phyloP scores from a whole-genome alignment of 2,797 vertebrate species.

The Chanos chanos region DNA sequence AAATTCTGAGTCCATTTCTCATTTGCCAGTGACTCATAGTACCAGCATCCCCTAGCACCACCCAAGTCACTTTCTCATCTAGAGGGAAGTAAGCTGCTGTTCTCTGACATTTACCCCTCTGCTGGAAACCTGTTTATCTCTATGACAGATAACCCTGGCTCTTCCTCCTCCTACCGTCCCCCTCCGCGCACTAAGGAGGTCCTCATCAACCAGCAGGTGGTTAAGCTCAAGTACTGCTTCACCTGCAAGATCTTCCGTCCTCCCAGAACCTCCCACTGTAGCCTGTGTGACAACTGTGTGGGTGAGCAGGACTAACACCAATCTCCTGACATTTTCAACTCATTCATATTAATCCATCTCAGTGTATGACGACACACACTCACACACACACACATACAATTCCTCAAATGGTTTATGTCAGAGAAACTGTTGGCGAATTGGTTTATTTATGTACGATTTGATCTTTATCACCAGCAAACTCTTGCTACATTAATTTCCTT shows the following conservation, averaged over 20 bases:
- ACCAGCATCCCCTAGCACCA: no score
- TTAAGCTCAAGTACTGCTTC: slow-evolving; percentile 96
- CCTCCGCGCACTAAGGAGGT: slow-evolving; percentile 90
- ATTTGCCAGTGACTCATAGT: no score
- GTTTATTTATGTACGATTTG: no score
- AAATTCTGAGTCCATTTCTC: no score
- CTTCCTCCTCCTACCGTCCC: slow-evolving; percentile 78
- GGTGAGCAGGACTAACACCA: slow-evolving; percentile 70
- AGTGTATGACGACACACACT: no score
- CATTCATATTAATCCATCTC: no score
- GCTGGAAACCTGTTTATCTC: neutral
- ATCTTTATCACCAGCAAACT: no score
- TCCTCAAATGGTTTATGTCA: no score
- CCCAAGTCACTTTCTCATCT: no score
- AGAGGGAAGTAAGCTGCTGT: neutral
- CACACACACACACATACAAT: no score
- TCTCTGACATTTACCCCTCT: neutral
- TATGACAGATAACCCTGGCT: slow-evolving; percentile 74
- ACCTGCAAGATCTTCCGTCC: slow-evolving; percentile 97
- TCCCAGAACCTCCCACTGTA: slow-evolving; percentile 92
- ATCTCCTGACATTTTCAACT: neutral
- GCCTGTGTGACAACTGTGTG: slow-evolving; percentile 95
- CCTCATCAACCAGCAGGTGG: slow-evolving; percentile 87
- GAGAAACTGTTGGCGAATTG: no score
- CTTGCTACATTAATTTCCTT: no score